Percentiles rank a stretch among this genome's conserved stretches.
Evolutionary conservation across 2,888 invertebrate species (phyloP).

Genomic region (Brachycybe producta): DNA sequence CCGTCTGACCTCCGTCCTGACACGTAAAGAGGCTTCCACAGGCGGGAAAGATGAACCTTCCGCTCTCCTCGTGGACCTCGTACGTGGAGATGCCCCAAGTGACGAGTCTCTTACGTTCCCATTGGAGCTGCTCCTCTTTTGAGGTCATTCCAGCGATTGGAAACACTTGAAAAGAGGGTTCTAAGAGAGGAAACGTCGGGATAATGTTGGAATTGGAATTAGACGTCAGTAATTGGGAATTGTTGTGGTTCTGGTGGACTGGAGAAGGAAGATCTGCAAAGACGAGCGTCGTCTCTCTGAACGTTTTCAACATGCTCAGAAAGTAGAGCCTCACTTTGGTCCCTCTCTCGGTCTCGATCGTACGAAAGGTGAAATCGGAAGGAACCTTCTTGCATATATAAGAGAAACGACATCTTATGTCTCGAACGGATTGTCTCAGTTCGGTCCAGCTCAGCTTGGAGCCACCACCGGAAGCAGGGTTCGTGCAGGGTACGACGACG

Average conservation of each 20-base stretch:
- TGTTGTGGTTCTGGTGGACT: too few species aligned
- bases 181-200: slow-evolving; percentile 52
- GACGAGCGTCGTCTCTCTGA: slow-evolving; percentile 77
- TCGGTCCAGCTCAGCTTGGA: slow-evolving; percentile 27
- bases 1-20: slow-evolving; percentile 55
- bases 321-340: slow-evolving; percentile 65
- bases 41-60: slow-evolving; percentile 81
- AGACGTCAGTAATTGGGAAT: slow-evolving; percentile 23
- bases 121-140: slow-evolving; percentile 75
- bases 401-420: slow-evolving; percentile 30
- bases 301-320: slow-evolving; percentile 70
- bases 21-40: slow-evolving; percentile 79
- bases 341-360: slow-evolving; percentile 26
- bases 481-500: not conserved
- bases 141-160: slow-evolving; percentile 51
- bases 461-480: not conserved
- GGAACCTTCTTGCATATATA: slow-evolving; percentile 30
- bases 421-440: slow-evolving; percentile 30
- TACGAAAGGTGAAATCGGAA: slow-evolving; percentile 30
- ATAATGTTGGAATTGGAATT: slow-evolving; percentile 22
- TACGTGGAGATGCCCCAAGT: slow-evolving; percentile 82
- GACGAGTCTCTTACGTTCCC: slow-evolving; percentile 80
- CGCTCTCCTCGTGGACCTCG: slow-evolving; percentile 65
- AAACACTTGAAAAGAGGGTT: slow-evolving; percentile 55
- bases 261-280: slow-evolving; percentile 69